phyloP scores from a whole-genome alignment of 2,113 vertebrate species.

The Coracopsis vasa region DNA sequence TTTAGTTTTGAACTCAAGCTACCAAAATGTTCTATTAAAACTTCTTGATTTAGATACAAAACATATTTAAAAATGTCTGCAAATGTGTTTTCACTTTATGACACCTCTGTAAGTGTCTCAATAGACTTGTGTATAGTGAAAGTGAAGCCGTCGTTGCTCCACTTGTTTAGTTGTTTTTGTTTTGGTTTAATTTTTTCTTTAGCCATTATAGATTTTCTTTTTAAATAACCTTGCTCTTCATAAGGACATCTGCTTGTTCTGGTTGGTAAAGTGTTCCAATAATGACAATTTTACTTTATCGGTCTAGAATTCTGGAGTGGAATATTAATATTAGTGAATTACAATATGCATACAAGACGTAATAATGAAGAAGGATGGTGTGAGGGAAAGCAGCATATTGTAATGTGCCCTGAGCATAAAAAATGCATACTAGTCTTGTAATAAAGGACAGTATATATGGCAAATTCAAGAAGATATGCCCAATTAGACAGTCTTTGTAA shows the following conservation, averaged over 20 bases:
- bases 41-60: background rate
- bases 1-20: background rate
- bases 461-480: conserved; percentile 1
- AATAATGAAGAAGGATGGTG: background rate
- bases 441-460: background rate
- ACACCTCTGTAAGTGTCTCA: background rate
- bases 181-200: background rate
- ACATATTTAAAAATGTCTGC: background rate
- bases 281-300: background rate
- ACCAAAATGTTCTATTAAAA: background rate
- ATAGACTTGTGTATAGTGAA: background rate
- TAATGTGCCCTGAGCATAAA: background rate
- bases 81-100: background rate
- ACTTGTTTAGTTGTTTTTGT: background rate
- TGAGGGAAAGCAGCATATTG: background rate
- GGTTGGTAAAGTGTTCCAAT: background rate
- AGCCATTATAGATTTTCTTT: background rate
- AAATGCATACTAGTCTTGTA: background rate
- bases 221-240: background rate
- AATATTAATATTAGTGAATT: background rate
- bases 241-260: background rate
- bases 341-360: background rate
- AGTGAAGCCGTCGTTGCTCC: background rate
- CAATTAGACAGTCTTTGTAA: background rate
- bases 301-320: background rate